Conservation (phyloP, 1,140 invertebrate species). For the Xylocopa sonorina region DNA sequence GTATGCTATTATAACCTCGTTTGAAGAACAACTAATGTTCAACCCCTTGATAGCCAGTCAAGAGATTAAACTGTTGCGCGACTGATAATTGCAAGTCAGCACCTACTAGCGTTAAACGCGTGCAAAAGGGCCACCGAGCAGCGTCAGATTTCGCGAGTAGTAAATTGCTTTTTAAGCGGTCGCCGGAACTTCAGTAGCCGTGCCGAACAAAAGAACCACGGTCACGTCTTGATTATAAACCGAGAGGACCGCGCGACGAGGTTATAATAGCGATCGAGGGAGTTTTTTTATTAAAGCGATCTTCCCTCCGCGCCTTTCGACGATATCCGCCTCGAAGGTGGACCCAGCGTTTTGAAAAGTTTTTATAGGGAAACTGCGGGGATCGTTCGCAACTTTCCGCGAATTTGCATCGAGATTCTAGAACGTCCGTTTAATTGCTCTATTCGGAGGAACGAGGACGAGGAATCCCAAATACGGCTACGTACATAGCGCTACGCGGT, state of each 20-base stretch:
- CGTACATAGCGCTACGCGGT: background rate
- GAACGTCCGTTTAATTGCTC: background rate
- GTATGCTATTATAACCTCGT: no score
- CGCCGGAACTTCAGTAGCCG: background rate
- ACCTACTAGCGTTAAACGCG: background rate
- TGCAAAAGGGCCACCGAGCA: background rate
- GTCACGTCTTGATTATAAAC: constrained; percentile 9
- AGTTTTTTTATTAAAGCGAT: background rate
- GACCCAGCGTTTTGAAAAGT: background rate
- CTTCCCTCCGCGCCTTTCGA: background rate
- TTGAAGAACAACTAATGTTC: no score
- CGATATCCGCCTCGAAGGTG: no score
- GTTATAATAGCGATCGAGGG: background rate
- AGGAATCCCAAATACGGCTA: constrained; percentile 1
- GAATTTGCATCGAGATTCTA: background rate
- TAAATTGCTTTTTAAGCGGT: constrained; percentile 51
- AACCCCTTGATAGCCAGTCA: no score
- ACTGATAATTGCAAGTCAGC: no score
- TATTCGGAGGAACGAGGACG: background rate
- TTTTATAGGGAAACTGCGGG: background rate
- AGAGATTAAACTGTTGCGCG: no score
- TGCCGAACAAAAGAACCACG: background rate
- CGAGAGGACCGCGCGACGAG: background rate
- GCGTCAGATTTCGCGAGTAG: constrained; percentile 39
- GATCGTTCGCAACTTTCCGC: background rate